Conservation (phyloP, 2,888 invertebrate genomes). For the Eretmocerus hayati region DNA sequence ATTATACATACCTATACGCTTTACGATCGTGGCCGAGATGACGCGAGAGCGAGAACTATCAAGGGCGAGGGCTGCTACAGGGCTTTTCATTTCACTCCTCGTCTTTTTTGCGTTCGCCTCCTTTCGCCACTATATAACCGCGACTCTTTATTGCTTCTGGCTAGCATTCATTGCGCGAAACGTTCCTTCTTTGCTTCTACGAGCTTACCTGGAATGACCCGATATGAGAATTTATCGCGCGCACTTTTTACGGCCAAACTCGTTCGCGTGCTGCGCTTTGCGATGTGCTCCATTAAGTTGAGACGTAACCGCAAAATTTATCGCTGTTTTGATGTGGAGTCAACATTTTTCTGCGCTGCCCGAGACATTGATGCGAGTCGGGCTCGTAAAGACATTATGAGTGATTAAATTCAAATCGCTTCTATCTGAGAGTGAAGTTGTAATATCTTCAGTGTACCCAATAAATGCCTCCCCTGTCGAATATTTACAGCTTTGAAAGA, state of each 20-base stretch:
- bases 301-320: background rate
- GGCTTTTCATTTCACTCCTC: background rate
- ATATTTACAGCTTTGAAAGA: too few relatives aligned
- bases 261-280: background rate
- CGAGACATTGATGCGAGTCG: too few relatives aligned
- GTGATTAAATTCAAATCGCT: too few relatives aligned
- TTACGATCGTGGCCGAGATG: too few relatives aligned
- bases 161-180: slow-evolving; percentile 16
- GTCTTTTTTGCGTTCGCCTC: background rate
- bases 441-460: too few relatives aligned
- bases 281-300: background rate
- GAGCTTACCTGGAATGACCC: background rate
- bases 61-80: background rate
- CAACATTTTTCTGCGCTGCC: too few relatives aligned
- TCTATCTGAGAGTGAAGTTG: too few relatives aligned
- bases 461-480: too few relatives aligned
- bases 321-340: background rate
- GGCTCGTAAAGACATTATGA: too few relatives aligned
- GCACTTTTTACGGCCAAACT: background rate
- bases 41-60: background rate
- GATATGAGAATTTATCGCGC: background rate
- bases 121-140: slow-evolving; percentile 16
- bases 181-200: background rate
- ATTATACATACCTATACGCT: background rate
- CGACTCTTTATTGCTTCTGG: slow-evolving; percentile 18